Evolutionary conservation across 2,888 invertebrate genomes (phyloP).

Genomic region (Trissolcus japonicus): DNA sequence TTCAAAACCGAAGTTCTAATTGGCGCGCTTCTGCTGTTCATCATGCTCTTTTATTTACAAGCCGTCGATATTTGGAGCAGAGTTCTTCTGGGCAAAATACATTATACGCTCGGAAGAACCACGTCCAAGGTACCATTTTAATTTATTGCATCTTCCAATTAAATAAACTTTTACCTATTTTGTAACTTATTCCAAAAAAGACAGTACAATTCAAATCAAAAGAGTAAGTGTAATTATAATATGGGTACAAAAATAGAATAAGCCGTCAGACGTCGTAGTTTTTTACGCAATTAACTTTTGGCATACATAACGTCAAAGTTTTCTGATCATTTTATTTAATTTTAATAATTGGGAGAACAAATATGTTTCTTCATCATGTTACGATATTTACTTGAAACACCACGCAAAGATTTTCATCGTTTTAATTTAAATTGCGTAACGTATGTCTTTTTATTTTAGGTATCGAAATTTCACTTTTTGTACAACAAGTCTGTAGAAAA

Average conservation of each 20-base stretch:
- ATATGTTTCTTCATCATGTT: neutral
- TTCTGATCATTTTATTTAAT: conserved; percentile 11
- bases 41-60: conserved; percentile 88
- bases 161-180: no score
- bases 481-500: conserved; percentile 71
- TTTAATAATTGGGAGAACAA: neutral
- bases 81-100: conserved; percentile 83
- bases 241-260: conserved; percentile 25
- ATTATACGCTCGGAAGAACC: conserved; percentile 81
- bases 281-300: conserved; percentile 42
- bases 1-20: conserved; percentile 88
- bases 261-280: conserved; percentile 11
- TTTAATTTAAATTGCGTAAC: neutral
- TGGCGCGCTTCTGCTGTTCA: conserved; percentile 83
- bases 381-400: conserved; percentile 2
- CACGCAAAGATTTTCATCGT: no score
- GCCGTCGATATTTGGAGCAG: conserved; percentile 90
- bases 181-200: no score
- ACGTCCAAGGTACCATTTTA: conserved; percentile 76
- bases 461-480: conserved; percentile 71
- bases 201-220: neutral
- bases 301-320: conserved; percentile 23
- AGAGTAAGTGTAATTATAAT: conserved; percentile 3
- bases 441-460: conserved; percentile 55
- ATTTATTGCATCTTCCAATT: no score